Base-by-base conservation (phyloP, 2,113 vertebrate genomes). In the Shinisaurus crocodilurus region DNA sequence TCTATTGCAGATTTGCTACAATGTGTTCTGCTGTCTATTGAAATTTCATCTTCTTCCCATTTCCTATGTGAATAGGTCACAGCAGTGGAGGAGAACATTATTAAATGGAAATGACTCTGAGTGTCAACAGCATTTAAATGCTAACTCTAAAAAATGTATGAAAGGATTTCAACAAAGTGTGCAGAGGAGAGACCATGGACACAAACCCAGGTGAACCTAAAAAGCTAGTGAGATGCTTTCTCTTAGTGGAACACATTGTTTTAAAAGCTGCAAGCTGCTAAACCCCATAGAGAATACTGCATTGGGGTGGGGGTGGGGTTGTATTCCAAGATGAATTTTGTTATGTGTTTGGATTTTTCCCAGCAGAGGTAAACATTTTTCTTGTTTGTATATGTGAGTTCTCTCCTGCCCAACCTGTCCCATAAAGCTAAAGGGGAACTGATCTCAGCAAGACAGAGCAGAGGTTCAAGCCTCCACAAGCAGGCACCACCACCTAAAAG, bases 81-180 rank as follows among this genome's bases (percentile, higher is more conserved):
- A 82, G 50, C 87, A 45, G 80, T 29, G 7, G 50, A 81, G 37
- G 69, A 72, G n/a, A 45, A n/a, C 0, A 16, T 40, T 74, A 60
- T 72, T 72, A 72, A 88, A 72, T 72, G 79, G 79, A 81, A 89
- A 89, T 15, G 20, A 82, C 69, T 82, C 50, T 1, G 27, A 89
- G 34, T 74, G n/a, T 82, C 65, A 82, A 32, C 60, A 82, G 88
- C 45, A 34, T 70, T 72, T 82, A 89, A 89, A 89, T 57, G 77
- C 65, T 70, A 60, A 43, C 8, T 74, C 43, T 74, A 23, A 75
- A 57, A 57, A 74, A 37, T 34, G 10, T 60, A 89, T 45, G 83
- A 89, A 75, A 37, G n/a, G 54, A 75, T 72, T 45, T 43, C 70
- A 75, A n/a, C n/a, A 60, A 75, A 60, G 25, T 6, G 1, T 16